phyloP scores from a whole-genome alignment of 2,888 invertebrate genomes.

The Eurois occulta region DNA sequence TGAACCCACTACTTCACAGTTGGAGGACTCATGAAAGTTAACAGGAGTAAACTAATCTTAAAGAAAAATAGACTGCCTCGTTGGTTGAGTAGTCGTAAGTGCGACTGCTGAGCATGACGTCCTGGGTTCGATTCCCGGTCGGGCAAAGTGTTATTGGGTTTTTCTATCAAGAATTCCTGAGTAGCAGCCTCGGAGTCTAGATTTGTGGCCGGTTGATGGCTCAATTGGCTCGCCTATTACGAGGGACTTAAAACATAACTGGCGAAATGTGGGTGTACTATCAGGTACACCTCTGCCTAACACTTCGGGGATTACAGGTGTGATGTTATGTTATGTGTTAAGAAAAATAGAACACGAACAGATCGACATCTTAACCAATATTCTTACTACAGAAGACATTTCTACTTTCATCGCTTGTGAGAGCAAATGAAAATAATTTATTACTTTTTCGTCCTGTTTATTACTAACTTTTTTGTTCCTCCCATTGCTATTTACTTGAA shows the following conservation, averaged over 20 bases:
- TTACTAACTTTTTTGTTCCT: slow-evolving; percentile 55
- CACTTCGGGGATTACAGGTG: too few species aligned
- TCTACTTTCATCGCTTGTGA: slow-evolving; percentile 36
- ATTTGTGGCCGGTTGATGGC: too few species aligned
- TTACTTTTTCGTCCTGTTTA: slow-evolving; percentile 60
- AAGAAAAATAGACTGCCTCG: neutral
- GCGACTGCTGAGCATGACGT: too few species aligned
- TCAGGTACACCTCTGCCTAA: too few species aligned
- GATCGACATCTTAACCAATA: slow-evolving; percentile 3
- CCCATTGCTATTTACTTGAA: slow-evolving; percentile 45
- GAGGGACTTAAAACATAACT: too few species aligned
- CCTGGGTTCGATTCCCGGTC: neutral
- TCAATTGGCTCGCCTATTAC: neutral
- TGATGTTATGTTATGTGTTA: neutral
- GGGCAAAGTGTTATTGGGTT: neutral
- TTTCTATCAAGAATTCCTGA: too few species aligned
- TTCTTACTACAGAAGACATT: slow-evolving; percentile 32
- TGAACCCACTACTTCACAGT: too few species aligned
- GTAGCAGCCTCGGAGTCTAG: neutral
- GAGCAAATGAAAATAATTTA: slow-evolving; percentile 63
- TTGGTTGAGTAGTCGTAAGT: too few species aligned
- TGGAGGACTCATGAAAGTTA: too few species aligned
- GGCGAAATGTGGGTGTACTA: too few species aligned
- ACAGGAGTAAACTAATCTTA: too few species aligned
- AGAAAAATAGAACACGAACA: slow-evolving; percentile 2